Percentiles rank a stretch among this genome's conserved stretches.
Evolutionary conservation across 2,888 invertebrate genomes (phyloP).

Genomic region (Sinotaia quadrata): DNA sequence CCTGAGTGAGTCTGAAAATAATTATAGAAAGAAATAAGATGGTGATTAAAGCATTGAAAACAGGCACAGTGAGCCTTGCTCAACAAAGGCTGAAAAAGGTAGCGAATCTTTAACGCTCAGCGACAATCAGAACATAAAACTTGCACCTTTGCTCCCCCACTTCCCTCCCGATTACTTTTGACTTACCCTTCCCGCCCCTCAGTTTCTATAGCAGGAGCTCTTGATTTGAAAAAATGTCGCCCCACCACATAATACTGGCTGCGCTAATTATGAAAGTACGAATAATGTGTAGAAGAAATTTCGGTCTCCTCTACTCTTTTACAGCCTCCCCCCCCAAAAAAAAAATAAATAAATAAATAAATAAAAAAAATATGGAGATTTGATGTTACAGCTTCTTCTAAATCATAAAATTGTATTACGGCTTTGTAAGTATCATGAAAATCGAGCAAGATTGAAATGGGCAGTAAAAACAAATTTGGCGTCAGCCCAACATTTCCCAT

Average conservation of each 20-base stretch:
- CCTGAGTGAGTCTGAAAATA: conserved; percentile 21
- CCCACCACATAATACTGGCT: conserved; percentile 7
- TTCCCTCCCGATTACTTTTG: background rate
- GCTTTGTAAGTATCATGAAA: too few species aligned
- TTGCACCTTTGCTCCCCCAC: background rate
- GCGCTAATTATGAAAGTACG: conserved; percentile 31
- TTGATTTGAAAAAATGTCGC: conserved; percentile 27
- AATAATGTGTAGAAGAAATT: conserved; percentile 8
- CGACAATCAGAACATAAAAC: background rate
- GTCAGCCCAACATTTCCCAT: too few species aligned
- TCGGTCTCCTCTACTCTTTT: background rate
- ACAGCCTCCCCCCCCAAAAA: background rate
- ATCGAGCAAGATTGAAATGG: too few species aligned
- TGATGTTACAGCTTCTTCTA: too few species aligned
- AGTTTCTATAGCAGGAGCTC: conserved; percentile 19
- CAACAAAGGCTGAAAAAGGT: too few species aligned
- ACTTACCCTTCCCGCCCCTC: conserved; percentile 8
- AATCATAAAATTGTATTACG: too few species aligned
- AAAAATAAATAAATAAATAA: too few species aligned
- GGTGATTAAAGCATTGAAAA: conserved; percentile 38
- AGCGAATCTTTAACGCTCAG: too few species aligned
- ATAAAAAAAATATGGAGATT: too few species aligned
- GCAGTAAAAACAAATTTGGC: too few species aligned
- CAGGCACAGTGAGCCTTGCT: conserved; percentile 19
- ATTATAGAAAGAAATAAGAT: conserved; percentile 30